These are phyloP conservation scores for Palythoa heliodiscus DNA, from an alignment of 92 coral and sea anemone genomes.

Conservation along the genomic window DNA sequence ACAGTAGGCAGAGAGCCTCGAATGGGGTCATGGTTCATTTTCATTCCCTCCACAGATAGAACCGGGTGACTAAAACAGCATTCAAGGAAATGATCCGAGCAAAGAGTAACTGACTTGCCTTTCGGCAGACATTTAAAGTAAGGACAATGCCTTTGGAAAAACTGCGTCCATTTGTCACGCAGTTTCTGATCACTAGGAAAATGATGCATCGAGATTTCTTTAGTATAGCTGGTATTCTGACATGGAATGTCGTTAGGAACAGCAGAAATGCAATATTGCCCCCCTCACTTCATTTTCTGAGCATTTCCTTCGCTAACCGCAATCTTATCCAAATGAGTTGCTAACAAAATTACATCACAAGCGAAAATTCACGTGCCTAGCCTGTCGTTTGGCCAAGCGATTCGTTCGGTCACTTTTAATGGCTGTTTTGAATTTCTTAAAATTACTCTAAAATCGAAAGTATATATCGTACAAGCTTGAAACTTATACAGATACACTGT, in stretches of 20 bases:
- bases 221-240: not conserved
- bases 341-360: not conserved
- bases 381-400: not conserved
- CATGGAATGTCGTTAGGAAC: not conserved
- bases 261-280: not conserved
- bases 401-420: no score
- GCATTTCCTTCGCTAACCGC: not conserved
- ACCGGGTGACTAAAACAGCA: no score
- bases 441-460: no score
- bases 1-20: no score
- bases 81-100: no score
- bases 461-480: no score
- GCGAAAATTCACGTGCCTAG: not conserved
- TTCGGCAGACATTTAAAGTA: not conserved
- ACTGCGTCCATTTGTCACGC: not conserved
- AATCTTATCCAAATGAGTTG: not conserved
- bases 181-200: not conserved
- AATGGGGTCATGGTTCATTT: no score
- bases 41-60: no score
- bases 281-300: not conserved
- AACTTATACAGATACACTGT: no score
- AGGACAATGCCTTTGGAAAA: not conserved
- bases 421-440: no score
- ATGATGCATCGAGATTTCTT: not conserved
- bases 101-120: no score